A percentile compares a stretch with the other conserved stretches of the same genome.
Evolutionary conservation across 2,888 invertebrate species (phyloP).

Genomic region (Apomyelois bistriatella): DNA sequence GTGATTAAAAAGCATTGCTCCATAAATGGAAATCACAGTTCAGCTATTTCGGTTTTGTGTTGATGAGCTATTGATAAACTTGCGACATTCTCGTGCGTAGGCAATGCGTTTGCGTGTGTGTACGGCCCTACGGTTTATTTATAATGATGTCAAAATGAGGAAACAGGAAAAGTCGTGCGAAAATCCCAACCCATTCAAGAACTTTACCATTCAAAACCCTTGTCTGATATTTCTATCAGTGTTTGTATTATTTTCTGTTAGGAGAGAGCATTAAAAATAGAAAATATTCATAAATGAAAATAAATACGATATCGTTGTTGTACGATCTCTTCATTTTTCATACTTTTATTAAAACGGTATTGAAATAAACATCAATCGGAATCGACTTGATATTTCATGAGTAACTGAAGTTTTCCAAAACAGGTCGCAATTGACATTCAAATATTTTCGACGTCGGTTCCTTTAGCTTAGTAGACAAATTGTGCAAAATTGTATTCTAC

Average conservation of each 20-base stretch:
- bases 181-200: neutral
- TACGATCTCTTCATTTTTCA: too few species aligned
- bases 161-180: neutral
- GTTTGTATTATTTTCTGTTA: too few species aligned
- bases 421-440: conserved; percentile 10
- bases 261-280: too few species aligned
- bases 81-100: neutral
- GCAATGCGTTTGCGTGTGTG: neutral
- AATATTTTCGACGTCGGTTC: conserved; percentile 20
- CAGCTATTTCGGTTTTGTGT: conserved; percentile 2
- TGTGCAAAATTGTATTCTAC: conserved; percentile 24
- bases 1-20: neutral
- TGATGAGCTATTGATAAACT: conserved; percentile 10
- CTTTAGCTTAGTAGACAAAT: conserved; percentile 23
- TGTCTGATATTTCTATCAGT: too few species aligned
- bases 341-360: too few species aligned
- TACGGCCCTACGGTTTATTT: neutral
- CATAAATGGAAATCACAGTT: neutral
- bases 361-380: neutral
- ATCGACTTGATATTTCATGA: neutral
- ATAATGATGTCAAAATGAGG: conserved; percentile 1
- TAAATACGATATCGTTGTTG: too few species aligned
- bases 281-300: too few species aligned
- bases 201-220: neutral
- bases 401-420: neutral